Conservation (phyloP, 2,888 invertebrate species). For the Sphaerophoria rueppellii region DNA sequence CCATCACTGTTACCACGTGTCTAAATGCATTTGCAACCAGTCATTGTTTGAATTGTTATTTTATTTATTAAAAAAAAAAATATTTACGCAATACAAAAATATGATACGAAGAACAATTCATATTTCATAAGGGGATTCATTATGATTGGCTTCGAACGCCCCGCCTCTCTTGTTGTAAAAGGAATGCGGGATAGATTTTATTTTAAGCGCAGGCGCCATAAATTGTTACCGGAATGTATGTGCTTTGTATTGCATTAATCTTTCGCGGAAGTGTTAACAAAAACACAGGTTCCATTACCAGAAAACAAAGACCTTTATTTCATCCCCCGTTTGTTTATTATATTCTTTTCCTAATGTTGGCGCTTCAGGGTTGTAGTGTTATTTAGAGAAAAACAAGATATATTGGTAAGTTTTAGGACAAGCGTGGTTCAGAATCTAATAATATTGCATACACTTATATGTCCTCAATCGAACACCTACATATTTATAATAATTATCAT, state of each 20-base stretch:
- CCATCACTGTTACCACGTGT: constrained; percentile 72
- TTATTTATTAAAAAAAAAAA: constrained; percentile 64
- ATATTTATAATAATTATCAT: constrained; percentile 36
- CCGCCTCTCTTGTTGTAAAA: constrained; percentile 76
- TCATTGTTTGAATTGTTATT: constrained; percentile 64
- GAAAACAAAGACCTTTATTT: constrained; percentile 21
- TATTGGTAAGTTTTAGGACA: constrained; percentile 35
- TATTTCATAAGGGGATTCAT: constrained; percentile 70
- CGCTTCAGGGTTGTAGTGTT: constrained; percentile 43
- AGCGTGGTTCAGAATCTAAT: constrained; percentile 65
- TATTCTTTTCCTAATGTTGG: constrained; percentile 31
- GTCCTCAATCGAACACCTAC: neutral
- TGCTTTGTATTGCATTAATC: constrained; percentile 59
- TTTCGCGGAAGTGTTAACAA: constrained; percentile 62
- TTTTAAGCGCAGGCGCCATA: constrained; percentile 81
- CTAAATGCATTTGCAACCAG: constrained; percentile 73
- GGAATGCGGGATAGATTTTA: constrained; percentile 80
- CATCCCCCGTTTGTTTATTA: constrained; percentile 65
- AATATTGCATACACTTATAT: constrained; percentile 66
- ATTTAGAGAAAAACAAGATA: constrained; percentile 47
- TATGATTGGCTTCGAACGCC: constrained; percentile 76
- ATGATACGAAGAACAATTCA: constrained; percentile 68
- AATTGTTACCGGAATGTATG: constrained; percentile 62
- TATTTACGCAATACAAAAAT: constrained; percentile 73
- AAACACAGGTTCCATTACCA: constrained; percentile 39